Evolutionary conservation across 2,113 vertebrate genomes (phyloP), one percentile per base, ranked within the genome.

Genomic region (Myrmophylax atrothorax): DNA sequence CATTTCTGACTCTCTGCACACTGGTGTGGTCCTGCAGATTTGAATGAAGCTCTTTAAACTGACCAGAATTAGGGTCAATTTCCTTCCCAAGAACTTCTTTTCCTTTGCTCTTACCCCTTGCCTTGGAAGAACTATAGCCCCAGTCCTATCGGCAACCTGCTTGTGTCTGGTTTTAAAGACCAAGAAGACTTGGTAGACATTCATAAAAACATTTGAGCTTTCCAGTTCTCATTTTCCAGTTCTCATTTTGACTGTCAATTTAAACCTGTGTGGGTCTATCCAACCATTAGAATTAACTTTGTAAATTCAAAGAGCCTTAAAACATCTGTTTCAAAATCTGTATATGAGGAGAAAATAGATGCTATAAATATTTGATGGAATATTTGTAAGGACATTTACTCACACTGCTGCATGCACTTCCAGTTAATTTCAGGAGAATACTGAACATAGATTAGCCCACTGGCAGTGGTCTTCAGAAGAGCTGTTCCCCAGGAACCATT

Each of bases 101-200:
- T 72, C 9, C 33, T 28, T 81, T 72, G 33, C 6, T 28, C 14
- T 75, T 68, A 11, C 6, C 19, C n/a, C 3, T 6, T 67, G 9
- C 6, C 20, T 46, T 8, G 9, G 64, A 76, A 78, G 29, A 12
- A 35, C 7, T n/a, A 5, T 6, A 58, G 7, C 23, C 19, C 24
- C 29, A 50, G 24, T 46, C 37, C 20, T 18, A 59, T 0, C 0
- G 40, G 14, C 38, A 87, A 20, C 15, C 9, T 47, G 5, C 44
- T 84, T 62, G 20, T 16, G 12, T 5, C 22, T 9, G 2, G 3
- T 90, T 80, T 80, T 50, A 58, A 59, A 20, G 53, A 60, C 22
- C 7, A 26, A 25, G 42, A 20, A 4, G 6, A 6, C 60, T 52
- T 77, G 29, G 8, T 25, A 52, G 33, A 49, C 0, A 0, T 40